These are phyloP conservation scores for Hypotaenidia philippensis DNA, from an alignment of 2,797 vertebrate species.

Conservation along the genomic window DNA sequence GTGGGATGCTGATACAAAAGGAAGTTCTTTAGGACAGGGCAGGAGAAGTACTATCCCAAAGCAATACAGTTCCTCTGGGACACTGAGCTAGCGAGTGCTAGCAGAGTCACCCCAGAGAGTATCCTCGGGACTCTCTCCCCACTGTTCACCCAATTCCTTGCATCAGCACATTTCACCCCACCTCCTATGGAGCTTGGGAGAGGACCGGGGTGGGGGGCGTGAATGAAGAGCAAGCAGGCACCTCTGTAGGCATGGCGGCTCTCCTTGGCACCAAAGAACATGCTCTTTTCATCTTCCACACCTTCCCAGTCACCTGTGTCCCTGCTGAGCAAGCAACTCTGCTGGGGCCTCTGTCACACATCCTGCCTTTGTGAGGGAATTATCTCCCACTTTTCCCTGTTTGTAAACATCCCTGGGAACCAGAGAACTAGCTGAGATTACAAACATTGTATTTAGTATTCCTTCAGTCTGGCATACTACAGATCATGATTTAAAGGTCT, in stretches of 20 bases:
- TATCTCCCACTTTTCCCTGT: background rate
- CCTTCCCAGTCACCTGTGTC: background rate
- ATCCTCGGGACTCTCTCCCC: accelerated
- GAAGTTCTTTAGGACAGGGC: background rate
- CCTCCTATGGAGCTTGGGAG: background rate
- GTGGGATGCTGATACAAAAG: background rate
- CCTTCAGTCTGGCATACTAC: background rate
- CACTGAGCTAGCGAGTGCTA: background rate
- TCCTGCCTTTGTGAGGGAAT: background rate
- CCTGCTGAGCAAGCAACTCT: accelerated
- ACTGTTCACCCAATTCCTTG: background rate
- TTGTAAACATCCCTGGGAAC: background rate
- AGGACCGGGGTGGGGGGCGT: background rate
- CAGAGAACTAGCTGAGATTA: background rate
- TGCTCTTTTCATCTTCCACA: background rate
- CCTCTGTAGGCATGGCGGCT: background rate
- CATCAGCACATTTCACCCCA: background rate
- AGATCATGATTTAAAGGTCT: background rate
- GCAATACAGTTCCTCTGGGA: background rate
- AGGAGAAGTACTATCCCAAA: background rate
- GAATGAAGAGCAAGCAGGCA: background rate
- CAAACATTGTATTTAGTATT: background rate
- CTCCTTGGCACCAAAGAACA: background rate
- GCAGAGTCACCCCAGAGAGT: accelerated
- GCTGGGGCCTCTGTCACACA: background rate